Evolutionary conservation across 2,888 invertebrate species (phyloP).

Genomic region (Pogonocherus hispidulus): DNA sequence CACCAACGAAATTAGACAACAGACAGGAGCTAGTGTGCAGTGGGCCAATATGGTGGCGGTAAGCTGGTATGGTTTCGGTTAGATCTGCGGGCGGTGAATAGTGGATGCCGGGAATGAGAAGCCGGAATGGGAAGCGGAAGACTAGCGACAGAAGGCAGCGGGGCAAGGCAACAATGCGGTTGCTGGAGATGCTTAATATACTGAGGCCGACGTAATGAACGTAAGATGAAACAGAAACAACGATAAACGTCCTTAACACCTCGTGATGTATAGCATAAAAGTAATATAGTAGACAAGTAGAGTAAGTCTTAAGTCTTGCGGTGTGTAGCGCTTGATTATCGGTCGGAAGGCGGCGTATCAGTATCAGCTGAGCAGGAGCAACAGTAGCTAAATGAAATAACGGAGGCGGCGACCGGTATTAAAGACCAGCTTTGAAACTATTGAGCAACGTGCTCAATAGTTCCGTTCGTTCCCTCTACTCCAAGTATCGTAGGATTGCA

Average conservation of each 20-base stretch:
- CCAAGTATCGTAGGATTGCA: no score
- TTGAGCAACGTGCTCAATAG: neutral
- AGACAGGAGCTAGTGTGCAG: neutral
- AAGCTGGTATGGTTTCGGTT: constrained; percentile 11
- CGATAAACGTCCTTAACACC: constrained; percentile 67
- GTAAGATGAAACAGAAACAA: constrained; percentile 68
- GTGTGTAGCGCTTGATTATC: constrained; percentile 8
- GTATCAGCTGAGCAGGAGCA: constrained; percentile 16
- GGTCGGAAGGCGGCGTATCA: neutral
- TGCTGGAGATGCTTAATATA: constrained; percentile 66
- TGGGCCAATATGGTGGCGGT: constrained; percentile 21
- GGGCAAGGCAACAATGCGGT: constrained; percentile 64
- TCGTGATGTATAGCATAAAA: constrained; percentile 66
- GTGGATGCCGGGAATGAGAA: constrained; percentile 33
- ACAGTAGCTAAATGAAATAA: constrained; percentile 29
- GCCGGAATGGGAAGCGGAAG: constrained; percentile 42
- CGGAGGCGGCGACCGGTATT: constrained; percentile 11
- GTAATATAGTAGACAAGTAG: constrained; percentile 51
- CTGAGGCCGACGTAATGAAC: constrained; percentile 65
- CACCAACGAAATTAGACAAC: neutral
- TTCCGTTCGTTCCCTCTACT: no score
- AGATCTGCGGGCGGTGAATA: constrained; percentile 21
- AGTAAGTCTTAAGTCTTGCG: constrained; percentile 19
- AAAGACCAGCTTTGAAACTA: constrained; percentile 8
- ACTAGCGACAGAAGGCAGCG: constrained; percentile 53